Evolutionary conservation across 2,888 invertebrate species (phyloP).

Genomic region (Ectemnius continuus): DNA sequence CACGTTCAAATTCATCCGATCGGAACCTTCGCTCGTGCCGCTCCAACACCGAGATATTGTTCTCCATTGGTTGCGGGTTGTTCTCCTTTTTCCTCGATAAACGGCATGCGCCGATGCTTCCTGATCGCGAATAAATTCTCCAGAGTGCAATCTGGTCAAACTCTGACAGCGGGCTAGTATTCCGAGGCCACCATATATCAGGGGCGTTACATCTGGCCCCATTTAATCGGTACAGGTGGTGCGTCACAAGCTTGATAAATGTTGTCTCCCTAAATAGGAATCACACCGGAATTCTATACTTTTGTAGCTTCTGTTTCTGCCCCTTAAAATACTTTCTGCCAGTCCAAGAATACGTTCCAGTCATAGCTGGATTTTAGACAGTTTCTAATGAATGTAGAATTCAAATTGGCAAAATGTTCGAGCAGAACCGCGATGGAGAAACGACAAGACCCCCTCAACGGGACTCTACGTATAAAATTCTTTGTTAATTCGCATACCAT

Average conservation of each 20-base stretch:
- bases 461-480: no score
- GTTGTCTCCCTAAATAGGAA: slow-evolving; percentile 30
- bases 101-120: slow-evolving; percentile 1
- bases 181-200: slow-evolving; percentile 42
- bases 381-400: no score
- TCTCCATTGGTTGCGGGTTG: background rate
- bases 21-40: no score
- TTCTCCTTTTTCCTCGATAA: background rate
- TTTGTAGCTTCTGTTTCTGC: background rate
- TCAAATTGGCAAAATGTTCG: no score
- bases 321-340: no score
- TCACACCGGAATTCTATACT: slow-evolving; percentile 8
- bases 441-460: no score
- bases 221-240: slow-evolving; percentile 48
- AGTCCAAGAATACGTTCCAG: no score
- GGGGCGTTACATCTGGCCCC: slow-evolving; percentile 43
- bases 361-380: no score
- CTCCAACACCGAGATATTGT: background rate
- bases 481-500: slow-evolving; percentile 3
- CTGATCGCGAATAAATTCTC: slow-evolving; percentile 25
- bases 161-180: slow-evolving; percentile 39
- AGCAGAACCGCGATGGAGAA: no score
- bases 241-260: slow-evolving; percentile 48
- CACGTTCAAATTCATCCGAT: no score
- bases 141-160: slow-evolving; percentile 1